Evolutionary conservation across 2,797 vertebrate genomes (phyloP), one percentile per base, ranked within the genome.

Genomic region (Delichon dasypus): DNA sequence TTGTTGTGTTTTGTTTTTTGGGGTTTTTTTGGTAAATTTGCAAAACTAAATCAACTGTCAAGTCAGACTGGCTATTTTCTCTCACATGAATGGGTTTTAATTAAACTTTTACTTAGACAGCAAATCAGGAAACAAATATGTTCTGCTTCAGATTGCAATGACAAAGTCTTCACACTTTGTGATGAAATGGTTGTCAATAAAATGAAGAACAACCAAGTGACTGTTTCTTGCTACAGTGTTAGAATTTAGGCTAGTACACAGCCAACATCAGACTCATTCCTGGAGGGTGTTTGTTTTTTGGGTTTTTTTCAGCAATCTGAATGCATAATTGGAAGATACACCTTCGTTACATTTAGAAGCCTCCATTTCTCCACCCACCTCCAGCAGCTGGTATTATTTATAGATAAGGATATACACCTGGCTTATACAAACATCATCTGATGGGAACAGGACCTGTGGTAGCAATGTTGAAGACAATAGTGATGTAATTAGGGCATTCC

Each of bases 121-220:
- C 55, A 73, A 88, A 91, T 89, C 44, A 71, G 45, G 72, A 96
- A 79, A 87, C 57, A 94, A 83, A 70, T 91, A 83, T 29, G 44
- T 81, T 88, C 34, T 12, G 13, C 65, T 93, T 91, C 90, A 90
- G 66, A 74, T 9, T 65, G 50, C 51, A 89, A 76, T 53, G 66
- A 68, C 86, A 85, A 79, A 85, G 44, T 65, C 73, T 88, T 91
- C 89, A 78, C 40, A 80, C 47, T 80, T 83, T 15, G 54, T 68
- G 66, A 80, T 62, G 44, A 84, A 82, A 71, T 34, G 42, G 10
- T 40, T 93, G 81, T 53, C 55, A 48, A 70, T 61, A 77, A 75
- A 72, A 70, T 12, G 17, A 85, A 58, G 62, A 85, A 76, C 51
- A 38, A 79, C 20, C 65, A 71, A 82, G 32, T 42, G 44, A 88